Base-by-base conservation (phyloP, 2,888 invertebrate genomes). In the Hyposoter dolosus region DNA sequence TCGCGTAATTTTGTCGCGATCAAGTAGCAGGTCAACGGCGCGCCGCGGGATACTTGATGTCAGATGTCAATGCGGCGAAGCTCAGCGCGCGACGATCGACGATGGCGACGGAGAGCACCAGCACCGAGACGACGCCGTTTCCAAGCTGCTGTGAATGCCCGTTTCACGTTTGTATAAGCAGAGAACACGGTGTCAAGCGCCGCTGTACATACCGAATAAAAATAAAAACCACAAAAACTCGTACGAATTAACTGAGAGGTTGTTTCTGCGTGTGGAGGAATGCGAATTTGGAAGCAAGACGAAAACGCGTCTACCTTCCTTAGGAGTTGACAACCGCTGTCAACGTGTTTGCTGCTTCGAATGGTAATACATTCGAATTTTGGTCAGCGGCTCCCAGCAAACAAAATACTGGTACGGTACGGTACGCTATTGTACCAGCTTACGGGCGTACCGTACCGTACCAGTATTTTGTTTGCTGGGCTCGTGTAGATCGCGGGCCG, bases 311-410 rank as follows among this genome's bases (percentile, higher is more conserved):
- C 32, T 19, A 19, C 17, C 23, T 43, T 60, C 35, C 5, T 0
- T 53, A 1, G 65, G 32, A 66, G 66, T 76, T 76, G 76, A 76
- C 76, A 76, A 76, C 65, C 76, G 50, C 76, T 76, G 65, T 45
- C 32, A 35, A 72, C 35, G 10, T 19, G 32, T 65, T 66, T 28
- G 10, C 40, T n/a, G 40, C 40, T 35, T 4, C 32, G 32, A 32
- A 32, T 32, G 3, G 35, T 28, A 72, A 66, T 72, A 85, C 28
- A 85, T 85, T 85, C 83, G 85, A 85, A 85, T 77, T 72, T 65
- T 74, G 40, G 72, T 77, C 56, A 53, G 15, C 53, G 40, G 17
- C 28, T n/a, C n/a, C n/a, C n/a, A n/a, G n/a, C n/a, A n/a, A n/a
- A n/a, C n/a, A n/a, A n/a, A n/a, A n/a, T n/a, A n/a, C n/a, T n/a